Percentiles rank a stretch among this genome's conserved stretches.
Evolutionary conservation across 2,797 vertebrate genomes (phyloP).

Genomic region (Otus scops): DNA sequence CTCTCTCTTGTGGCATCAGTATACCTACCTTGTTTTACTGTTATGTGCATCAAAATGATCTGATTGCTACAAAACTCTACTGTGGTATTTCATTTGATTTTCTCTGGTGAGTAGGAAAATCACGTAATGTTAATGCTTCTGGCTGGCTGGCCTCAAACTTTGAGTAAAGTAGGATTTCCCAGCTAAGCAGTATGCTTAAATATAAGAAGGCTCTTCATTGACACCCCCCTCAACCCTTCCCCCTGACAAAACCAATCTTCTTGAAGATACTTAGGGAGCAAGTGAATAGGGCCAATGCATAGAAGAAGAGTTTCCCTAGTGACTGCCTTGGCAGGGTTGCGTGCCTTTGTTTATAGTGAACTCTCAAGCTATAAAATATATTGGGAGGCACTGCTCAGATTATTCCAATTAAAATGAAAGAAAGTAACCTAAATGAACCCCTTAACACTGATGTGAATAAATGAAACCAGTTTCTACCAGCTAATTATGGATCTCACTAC

Average conservation of each 20-base stretch:
- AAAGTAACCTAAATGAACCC: conserved; percentile 68
- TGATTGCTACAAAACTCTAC: neutral
- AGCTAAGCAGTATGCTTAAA: neutral
- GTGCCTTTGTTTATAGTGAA: conserved; percentile 56
- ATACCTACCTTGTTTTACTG: neutral
- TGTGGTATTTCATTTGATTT: neutral
- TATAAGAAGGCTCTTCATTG: neutral
- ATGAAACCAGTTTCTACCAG: conserved; percentile 58
- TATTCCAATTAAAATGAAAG: conserved; percentile 69
- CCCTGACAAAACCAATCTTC: neutral
- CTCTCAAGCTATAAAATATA: conserved; percentile 61
- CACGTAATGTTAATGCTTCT: neutral
- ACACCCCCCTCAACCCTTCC: neutral
- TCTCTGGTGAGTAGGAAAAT: neutral
- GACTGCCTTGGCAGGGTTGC: conserved; percentile 46
- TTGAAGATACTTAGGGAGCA: neutral
- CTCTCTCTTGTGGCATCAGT: neutral
- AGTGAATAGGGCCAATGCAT: neutral
- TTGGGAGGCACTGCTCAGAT: conserved; percentile 43
- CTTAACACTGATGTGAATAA: conserved; percentile 67
- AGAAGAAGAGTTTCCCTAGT: conserved; percentile 51
- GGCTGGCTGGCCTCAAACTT: neutral
- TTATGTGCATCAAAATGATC: neutral
- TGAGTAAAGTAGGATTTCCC: neutral
- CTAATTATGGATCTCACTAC: conserved; percentile 71